phyloP scores from a whole-genome alignment of 92 coral and sea anemone species.

The Porites divaricata region DNA sequence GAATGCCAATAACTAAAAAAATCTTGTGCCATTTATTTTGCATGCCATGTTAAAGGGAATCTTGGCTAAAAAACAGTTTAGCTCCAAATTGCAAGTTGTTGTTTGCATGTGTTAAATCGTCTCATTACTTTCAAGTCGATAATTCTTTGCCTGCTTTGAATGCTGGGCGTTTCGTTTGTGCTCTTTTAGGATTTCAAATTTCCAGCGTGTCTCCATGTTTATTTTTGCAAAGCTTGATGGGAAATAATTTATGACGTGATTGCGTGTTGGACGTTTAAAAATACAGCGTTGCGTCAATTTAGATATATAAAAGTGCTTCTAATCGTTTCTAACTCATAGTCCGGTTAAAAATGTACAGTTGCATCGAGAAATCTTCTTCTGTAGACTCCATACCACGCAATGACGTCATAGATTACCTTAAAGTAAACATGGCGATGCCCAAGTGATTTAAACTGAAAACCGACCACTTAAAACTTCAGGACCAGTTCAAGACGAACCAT shows the following conservation, averaged over 20 bases:
- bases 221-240: conserved; percentile 1
- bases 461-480: background rate
- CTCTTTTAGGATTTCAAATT: conserved; percentile 2
- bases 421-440: conserved; percentile 13
- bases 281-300: conserved; percentile 7
- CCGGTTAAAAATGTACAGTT: background rate
- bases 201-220: background rate
- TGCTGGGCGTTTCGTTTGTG: conserved; percentile 10
- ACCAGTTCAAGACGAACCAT: conserved; percentile 1
- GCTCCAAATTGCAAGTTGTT: background rate
- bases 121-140: background rate
- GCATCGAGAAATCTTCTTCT: conserved; percentile 1
- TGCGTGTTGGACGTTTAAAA: conserved; percentile 1
- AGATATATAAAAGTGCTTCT: conserved; percentile 1
- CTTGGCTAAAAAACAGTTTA: background rate
- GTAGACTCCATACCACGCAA: conserved; percentile 7
- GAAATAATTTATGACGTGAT: background rate
- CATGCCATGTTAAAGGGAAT: conserved; percentile 10
- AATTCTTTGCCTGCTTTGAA: conserved; percentile 8
- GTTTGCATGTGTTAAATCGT: background rate
- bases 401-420: conserved; percentile 2
- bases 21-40: conserved; percentile 4
- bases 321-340: background rate
- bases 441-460: conserved; percentile 3
- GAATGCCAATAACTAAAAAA: background rate